phyloP scores from a whole-genome alignment of 2,113 vertebrate genomes.

The Mesembrinibis cayennensis region DNA sequence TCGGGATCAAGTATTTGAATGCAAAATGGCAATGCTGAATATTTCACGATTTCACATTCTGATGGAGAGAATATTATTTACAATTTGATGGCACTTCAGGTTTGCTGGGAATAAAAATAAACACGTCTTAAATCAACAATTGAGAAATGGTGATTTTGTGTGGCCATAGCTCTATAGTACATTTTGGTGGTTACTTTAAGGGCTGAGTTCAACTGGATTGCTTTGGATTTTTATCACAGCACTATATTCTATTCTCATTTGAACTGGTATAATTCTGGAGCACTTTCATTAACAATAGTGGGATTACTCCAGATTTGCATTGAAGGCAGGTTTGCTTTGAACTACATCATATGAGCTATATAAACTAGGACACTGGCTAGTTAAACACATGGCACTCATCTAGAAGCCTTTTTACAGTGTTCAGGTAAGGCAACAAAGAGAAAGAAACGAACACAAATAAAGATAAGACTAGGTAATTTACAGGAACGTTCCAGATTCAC shows the following conservation, averaged over 20 bases:
- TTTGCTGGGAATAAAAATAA: neutral
- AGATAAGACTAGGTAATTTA: neutral
- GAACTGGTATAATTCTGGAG: neutral
- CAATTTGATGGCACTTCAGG: neutral
- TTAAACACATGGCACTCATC: neutral
- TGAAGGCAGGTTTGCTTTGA: neutral
- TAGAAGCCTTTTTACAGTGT: neutral
- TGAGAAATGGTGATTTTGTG: neutral
- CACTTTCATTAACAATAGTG: neutral
- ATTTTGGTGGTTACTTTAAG: neutral
- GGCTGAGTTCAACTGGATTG: neutral
- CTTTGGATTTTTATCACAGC: neutral
- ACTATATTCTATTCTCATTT: neutral
- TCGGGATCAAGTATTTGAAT: neutral
- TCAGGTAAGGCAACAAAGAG: neutral
- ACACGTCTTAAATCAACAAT: neutral
- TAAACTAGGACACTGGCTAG: neutral
- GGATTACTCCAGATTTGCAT: neutral
- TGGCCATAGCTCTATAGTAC: neutral
- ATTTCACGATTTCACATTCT: neutral
- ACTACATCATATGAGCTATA: neutral
- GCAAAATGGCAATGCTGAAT: neutral
- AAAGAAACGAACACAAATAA: neutral
- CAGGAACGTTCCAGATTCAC: neutral
- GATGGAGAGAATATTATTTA: neutral